These are phyloP conservation scores for Artibeus jamaicensis DNA, from an alignment of 2,797 vertebrate genomes.

Conservation along the genomic window DNA sequence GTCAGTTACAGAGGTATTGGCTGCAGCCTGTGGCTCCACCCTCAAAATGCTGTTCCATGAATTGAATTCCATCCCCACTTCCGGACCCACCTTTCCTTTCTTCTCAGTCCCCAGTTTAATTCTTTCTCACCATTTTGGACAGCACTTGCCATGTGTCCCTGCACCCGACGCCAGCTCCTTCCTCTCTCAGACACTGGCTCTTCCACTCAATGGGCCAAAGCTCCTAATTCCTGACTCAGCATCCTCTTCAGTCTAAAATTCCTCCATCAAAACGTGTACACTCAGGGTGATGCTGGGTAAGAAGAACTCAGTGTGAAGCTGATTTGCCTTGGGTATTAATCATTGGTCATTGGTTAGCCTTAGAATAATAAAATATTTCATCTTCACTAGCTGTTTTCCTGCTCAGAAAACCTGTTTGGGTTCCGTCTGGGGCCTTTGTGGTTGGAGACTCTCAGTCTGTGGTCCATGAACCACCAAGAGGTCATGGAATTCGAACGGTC, in stretches of 20 bases:
- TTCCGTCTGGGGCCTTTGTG: not conserved
- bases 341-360: not conserved
- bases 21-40: accelerated
- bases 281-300: not conserved
- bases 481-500: not conserved
- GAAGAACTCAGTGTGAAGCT: not conserved
- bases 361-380: not conserved
- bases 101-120: not conserved
- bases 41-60: not conserved
- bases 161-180: not conserved
- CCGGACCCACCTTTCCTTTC: not conserved
- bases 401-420: not conserved
- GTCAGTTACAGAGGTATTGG: not conserved
- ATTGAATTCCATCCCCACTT: not conserved
- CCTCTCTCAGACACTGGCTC: not conserved
- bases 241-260: not conserved
- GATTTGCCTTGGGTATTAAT: not conserved
- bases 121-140: not conserved
- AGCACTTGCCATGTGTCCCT: not conserved
- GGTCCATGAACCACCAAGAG: not conserved
- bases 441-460: not conserved
- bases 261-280: not conserved
- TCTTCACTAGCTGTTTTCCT: not conserved
- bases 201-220: not conserved
- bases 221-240: not conserved